Evolutionary conservation across 2,888 invertebrate species (phyloP).

Genomic region (Phyto melanocephala): DNA sequence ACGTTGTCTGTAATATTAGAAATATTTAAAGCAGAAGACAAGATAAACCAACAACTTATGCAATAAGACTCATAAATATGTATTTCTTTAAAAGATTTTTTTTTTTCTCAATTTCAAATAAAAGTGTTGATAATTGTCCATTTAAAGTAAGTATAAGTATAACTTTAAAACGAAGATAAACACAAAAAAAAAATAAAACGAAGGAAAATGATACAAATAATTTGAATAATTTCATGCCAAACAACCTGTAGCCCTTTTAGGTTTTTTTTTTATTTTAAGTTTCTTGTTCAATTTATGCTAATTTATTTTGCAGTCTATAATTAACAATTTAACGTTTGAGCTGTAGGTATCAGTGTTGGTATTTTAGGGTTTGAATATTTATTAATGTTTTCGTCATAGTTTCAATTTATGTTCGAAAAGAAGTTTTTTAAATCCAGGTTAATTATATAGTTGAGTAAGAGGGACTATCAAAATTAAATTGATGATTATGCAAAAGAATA

Average conservation of each 20-base stretch:
- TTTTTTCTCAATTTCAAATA: not conserved
- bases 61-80: conserved; percentile 13
- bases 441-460: not conserved
- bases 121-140: conserved; percentile 38
- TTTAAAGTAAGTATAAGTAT: not conserved
- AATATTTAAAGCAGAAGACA: not conserved
- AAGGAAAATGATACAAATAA: not conserved
- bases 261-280: not conserved
- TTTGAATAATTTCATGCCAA: conserved; percentile 20
- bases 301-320: not conserved
- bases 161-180: not conserved
- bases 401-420: conserved; percentile 3
- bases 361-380: not conserved
- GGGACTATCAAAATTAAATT: not conserved
- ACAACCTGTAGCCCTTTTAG: conserved; percentile 17
- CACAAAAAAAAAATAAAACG: not conserved
- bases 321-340: not conserved
- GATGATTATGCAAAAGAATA: too few species aligned
- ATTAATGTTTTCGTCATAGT: conserved; percentile 16
- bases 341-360: not conserved
- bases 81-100: not conserved
- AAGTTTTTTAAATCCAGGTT: not conserved
- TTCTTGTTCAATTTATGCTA: conserved; percentile 28
- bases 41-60: not conserved
- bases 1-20: not conserved